These are phyloP conservation scores for Sesamia nonagrioides DNA, from an alignment of 1,140 invertebrate species.

Conservation along the genomic window DNA sequence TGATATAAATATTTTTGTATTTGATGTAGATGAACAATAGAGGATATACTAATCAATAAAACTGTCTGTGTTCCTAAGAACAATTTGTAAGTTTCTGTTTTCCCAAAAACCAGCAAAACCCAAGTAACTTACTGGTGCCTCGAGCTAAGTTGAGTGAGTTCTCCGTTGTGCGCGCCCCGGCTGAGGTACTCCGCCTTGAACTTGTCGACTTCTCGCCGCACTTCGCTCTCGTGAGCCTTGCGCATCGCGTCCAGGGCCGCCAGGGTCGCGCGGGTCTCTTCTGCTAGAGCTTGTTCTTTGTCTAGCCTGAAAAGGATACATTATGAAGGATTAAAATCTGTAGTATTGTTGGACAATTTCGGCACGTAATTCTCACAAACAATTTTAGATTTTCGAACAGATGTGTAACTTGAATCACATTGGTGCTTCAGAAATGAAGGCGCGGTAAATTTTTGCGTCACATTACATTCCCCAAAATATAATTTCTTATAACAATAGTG, in stretches of 20 bases:
- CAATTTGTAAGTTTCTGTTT: too few species aligned
- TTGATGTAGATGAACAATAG: too few species aligned
- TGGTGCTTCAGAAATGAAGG: too few species aligned
- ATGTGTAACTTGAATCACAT: too few species aligned
- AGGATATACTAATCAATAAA: too few species aligned
- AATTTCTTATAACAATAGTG: too few species aligned
- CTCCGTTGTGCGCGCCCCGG: slow-evolving; percentile 79
- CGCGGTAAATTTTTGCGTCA: too few species aligned
- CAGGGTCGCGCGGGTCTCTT: slow-evolving; percentile 95
- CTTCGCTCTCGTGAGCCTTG: slow-evolving; percentile 97
- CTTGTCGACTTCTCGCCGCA: slow-evolving; percentile 94
- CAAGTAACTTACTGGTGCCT: slow-evolving; percentile 74
- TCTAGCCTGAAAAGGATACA: slow-evolving; percentile 87
- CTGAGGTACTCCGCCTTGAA: slow-evolving; percentile 95
- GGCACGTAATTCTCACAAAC: too few species aligned
- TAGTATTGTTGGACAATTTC: neutral
- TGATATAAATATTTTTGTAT: too few species aligned
- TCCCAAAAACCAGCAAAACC: neutral
- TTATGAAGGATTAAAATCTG: neutral
- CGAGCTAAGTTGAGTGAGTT: slow-evolving; percentile 74
- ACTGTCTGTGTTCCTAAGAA: too few species aligned
- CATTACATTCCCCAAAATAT: too few species aligned
- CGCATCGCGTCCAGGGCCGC: slow-evolving; percentile 96
- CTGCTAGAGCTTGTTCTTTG: slow-evolving; percentile 95
- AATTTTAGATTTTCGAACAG: too few species aligned